phyloP scores from a whole-genome alignment of 2,888 invertebrate genomes.

The Cremastobaeus sp. region DNA sequence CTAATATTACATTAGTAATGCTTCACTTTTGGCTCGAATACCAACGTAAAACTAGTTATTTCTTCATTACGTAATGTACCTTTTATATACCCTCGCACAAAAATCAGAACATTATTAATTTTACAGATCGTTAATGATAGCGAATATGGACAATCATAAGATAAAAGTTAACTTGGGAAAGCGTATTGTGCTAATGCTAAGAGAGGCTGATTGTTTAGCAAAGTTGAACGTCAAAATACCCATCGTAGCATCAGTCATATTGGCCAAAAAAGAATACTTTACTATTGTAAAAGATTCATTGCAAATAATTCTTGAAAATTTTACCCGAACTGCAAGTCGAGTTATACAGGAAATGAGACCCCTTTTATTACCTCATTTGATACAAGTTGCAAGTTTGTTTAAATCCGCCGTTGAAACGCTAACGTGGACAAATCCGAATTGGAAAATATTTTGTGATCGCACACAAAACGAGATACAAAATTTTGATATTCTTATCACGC shows the following conservation, averaged over 20 bases:
- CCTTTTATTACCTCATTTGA: constrained; percentile 91
- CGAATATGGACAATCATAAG: constrained; percentile 82
- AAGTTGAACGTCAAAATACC: constrained; percentile 90
- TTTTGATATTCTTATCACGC: constrained; percentile 86
- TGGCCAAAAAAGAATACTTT: constrained; percentile 88
- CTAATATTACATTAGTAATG: no score
- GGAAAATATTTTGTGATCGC: constrained; percentile 87
- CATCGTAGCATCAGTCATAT: constrained; percentile 87
- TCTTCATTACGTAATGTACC: no score
- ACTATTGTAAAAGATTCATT: constrained; percentile 87
- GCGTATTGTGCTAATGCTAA: constrained; percentile 86
- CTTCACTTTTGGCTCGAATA: no score
- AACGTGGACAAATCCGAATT: constrained; percentile 92
- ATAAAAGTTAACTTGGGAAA: constrained; percentile 88
- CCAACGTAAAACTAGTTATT: no score
- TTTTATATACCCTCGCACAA: no score
- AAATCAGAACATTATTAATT: background rate
- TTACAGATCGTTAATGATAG: constrained; percentile 81
- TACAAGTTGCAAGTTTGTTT: constrained; percentile 88
- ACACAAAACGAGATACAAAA: constrained; percentile 88
- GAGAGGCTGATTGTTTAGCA: constrained; percentile 91
- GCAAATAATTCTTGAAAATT: constrained; percentile 88
- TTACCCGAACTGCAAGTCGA: constrained; percentile 84
- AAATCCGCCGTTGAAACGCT: constrained; percentile 89
- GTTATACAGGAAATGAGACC: constrained; percentile 94